Base-by-base conservation (phyloP, 2,113 vertebrate genomes). In the Aplodontia rufa region DNA sequence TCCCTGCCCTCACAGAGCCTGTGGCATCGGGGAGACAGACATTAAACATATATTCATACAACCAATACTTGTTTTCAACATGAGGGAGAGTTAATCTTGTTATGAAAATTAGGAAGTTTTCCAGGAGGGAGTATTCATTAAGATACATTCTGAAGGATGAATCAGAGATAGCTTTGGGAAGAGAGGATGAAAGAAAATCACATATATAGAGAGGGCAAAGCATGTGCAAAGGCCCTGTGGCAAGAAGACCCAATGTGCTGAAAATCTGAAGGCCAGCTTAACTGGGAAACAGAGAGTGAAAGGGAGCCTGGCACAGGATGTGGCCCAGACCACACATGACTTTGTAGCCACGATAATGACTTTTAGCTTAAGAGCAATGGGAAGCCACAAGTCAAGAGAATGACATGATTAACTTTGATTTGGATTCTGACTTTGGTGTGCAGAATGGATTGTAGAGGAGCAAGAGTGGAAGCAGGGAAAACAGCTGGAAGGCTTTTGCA, bases 361-460 rank as follows among this genome's bases (percentile, higher is more conserved):
- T 96, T 93, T 85, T 42, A 95, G 51, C 66, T 87, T 93, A 93
- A 92, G 93, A 91, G 66, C 55, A 89, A 94, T 62, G 87, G 60
- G 81, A 82, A 97, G 91, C 80, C 91, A 94, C 83, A 82, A 89
- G 91, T 69, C 78, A 95, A 89, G 93, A 86, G n/a, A 95, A 90
- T 90, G 83, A 37, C 75, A 94, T 22, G 80, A 53, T 62, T 81
- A 89, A 74, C 80, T 91, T 13, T 71, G 85, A 79, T 58, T 85
- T 62, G 42, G 85, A 60, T 71, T 89, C 89, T 96, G 93, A 66
- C 82, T 96, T 81, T 80, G 72, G 66, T 58, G 94, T 86, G 88
- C 45, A 85, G 94, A 76, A 83, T 96, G 94, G 83, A 55, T 11
- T 93, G 91, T 55, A 93, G 81, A 92, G 68, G 94, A 86, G 51